Evolutionary conservation across 2,797 vertebrate species (phyloP).

Genomic region (Orientallactaga sibirica): DNA sequence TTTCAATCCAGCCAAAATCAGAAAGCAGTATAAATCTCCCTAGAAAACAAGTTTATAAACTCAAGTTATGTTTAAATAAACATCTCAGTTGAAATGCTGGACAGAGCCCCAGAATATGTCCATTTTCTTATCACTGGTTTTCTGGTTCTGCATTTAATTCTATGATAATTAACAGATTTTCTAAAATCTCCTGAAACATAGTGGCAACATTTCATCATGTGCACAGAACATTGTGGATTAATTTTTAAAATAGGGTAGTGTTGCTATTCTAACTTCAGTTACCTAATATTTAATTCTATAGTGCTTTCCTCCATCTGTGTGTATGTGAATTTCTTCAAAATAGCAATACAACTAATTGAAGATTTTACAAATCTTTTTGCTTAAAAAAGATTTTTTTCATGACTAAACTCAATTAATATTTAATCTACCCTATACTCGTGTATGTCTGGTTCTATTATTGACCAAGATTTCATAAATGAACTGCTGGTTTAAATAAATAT

Average conservation of each 20-base stretch:
- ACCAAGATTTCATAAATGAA: conserved; percentile 76
- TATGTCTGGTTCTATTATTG: conserved; percentile 64
- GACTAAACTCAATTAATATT: conserved; percentile 31
- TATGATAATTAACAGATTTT: conserved; percentile 67
- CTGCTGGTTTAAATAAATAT: conserved; percentile 57
- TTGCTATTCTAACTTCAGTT: background rate
- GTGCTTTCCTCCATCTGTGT: background rate
- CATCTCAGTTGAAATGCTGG: conserved; percentile 73
- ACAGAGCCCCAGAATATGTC: conserved; percentile 71
- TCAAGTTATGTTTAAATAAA: conserved; percentile 74
- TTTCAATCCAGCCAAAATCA: conserved; percentile 67
- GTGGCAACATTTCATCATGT: conserved; percentile 15
- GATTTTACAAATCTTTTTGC: conserved; percentile 10
- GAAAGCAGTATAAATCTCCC: conserved; percentile 66
- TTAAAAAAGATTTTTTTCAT: conserved; percentile 39
- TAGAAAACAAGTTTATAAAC: conserved; percentile 83
- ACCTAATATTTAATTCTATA: background rate
- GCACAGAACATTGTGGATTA: background rate
- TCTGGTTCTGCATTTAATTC: conserved; percentile 69
- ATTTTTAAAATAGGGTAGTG: background rate
- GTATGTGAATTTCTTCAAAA: conserved; percentile 39
- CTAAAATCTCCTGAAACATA: conserved; percentile 58
- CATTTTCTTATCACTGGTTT: conserved; percentile 67
- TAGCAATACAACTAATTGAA: conserved; percentile 18
- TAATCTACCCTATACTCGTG: background rate